Conservation (phyloP, 2,888 invertebrate species). For the Oligia strigilis region DNA sequence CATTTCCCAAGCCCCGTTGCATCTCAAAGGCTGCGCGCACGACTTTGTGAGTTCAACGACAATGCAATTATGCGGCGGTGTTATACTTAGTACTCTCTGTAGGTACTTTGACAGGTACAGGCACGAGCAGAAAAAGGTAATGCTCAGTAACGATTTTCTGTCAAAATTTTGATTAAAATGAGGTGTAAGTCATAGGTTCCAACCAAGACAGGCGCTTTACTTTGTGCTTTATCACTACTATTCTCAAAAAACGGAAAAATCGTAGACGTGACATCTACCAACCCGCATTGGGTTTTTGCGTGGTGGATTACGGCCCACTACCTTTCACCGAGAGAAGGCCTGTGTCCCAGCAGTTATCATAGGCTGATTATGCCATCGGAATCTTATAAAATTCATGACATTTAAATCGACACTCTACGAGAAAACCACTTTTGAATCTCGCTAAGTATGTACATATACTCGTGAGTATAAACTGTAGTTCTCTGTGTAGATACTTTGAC, state of each 20-base stretch:
- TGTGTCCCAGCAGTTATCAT: too few relatives aligned
- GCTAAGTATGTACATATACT: neutral
- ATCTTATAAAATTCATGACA: neutral
- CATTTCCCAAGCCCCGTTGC: conserved; percentile 62
- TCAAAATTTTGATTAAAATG: neutral
- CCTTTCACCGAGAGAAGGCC: too few relatives aligned
- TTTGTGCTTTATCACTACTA: neutral
- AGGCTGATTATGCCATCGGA: neutral
- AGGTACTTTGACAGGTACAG: conserved; percentile 22
- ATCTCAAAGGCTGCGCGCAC: conserved; percentile 61
- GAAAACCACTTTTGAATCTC: neutral
- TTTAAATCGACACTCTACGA: neutral
- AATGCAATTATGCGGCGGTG: conserved; percentile 67
- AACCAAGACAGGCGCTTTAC: neutral
- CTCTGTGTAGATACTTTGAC: conserved; percentile 20
- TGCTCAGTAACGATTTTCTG: too few relatives aligned
- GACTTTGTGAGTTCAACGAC: conserved; percentile 67
- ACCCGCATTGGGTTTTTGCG: neutral
- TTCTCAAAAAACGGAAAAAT: neutral
- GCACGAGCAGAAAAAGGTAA: neutral
- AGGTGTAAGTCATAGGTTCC: neutral
- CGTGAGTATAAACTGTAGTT: conserved; percentile 6
- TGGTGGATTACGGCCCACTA: neutral
- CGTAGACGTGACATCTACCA: neutral
- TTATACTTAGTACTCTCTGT: conserved; percentile 52